Conservation (phyloP, 2,888 invertebrate species). For the Xanthia togata region DNA sequence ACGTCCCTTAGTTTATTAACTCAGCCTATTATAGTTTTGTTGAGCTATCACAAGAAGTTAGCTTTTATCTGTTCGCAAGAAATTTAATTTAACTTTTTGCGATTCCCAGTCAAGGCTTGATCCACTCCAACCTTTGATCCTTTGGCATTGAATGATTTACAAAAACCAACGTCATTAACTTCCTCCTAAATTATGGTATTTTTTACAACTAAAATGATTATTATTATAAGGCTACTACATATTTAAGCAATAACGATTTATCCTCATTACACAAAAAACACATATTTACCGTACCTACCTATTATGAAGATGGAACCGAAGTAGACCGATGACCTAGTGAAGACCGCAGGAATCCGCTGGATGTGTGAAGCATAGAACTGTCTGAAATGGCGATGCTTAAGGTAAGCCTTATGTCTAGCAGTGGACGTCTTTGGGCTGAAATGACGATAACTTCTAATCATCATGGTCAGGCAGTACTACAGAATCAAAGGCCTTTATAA, state of each 20-base stretch:
- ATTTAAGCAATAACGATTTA: no score
- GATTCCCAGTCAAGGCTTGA: background rate
- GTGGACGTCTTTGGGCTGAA: no score
- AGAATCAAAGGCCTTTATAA: background rate
- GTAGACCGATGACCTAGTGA: no score
- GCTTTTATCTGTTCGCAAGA: background rate
- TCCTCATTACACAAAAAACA: no score
- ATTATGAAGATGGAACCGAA: no score
- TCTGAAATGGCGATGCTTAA: no score
- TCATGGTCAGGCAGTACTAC: background rate
- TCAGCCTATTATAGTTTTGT: no score
- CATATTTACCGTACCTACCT: no score
- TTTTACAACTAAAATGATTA: background rate
- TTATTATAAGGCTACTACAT: background rate
- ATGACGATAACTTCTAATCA: background rate
- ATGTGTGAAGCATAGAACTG: no score
- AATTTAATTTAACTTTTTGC: background rate
- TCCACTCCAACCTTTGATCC: constrained; percentile 2
- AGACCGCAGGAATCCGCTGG: no score
- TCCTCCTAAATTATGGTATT: constrained; percentile 12
- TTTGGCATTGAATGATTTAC: constrained; percentile 7
- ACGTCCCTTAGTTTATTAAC: no score
- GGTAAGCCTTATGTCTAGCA: no score
- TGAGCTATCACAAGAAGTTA: background rate
- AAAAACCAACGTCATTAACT: constrained; percentile 10